These are phyloP conservation scores for Rallus crepitans DNA, from an alignment of 2,797 vertebrate species.

Conservation along the genomic window DNA sequence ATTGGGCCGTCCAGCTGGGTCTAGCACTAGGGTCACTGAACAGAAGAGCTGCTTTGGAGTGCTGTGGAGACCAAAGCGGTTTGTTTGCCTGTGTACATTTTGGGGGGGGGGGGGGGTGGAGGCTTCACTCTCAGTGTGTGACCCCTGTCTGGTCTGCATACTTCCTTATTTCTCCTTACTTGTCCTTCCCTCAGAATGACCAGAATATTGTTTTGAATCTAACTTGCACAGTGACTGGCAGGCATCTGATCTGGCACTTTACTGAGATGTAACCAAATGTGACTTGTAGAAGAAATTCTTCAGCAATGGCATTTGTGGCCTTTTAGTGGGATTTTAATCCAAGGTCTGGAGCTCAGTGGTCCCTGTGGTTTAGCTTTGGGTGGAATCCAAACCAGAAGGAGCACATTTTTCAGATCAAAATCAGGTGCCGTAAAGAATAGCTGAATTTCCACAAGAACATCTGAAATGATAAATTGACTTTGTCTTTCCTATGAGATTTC, in stretches of 20 bases:
- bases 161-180: neutral
- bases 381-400: conserved; percentile 33
- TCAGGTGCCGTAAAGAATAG: neutral
- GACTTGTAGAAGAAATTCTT: neutral
- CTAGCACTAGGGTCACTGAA: neutral
- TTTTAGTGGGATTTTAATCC: neutral
- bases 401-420: conserved; percentile 1
- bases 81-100: neutral
- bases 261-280: neutral
- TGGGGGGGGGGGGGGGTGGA: neutral
- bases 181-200: neutral
- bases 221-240: neutral
- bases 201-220: neutral
- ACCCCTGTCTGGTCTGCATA: neutral
- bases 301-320: neutral
- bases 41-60: neutral
- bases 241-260: conserved; percentile 12
- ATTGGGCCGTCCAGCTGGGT: neutral
- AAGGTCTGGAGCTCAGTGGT: conserved; percentile 18
- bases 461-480: conserved; percentile 1
- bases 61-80: neutral
- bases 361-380: neutral
- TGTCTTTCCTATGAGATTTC: neutral
- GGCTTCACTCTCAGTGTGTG: neutral
- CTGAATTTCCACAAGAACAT: neutral